phyloP scores from a whole-genome alignment of 2,113 vertebrate species.

The Syrrhaptes paradoxus region DNA sequence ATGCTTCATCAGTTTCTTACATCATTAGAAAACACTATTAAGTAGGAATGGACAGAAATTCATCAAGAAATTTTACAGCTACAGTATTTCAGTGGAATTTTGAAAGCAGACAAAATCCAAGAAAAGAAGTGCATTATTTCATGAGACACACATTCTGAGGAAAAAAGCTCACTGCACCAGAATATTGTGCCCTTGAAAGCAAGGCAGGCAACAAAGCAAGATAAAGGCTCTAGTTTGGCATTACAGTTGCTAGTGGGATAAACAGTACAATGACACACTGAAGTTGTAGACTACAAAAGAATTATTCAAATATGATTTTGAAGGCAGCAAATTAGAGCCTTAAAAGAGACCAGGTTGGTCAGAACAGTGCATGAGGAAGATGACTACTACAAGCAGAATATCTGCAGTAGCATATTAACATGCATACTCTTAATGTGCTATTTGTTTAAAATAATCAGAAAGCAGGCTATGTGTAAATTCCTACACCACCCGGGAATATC shows the following conservation, averaged over 20 bases:
- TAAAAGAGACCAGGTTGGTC: neutral
- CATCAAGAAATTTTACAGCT: neutral
- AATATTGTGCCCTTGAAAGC: constrained; percentile 6
- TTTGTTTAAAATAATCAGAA: constrained; percentile 6
- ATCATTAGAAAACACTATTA: neutral
- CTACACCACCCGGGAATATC: neutral
- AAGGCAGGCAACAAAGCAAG: neutral
- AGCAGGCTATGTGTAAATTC: neutral
- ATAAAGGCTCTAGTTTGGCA: neutral
- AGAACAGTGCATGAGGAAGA: neutral
- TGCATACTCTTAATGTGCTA: neutral
- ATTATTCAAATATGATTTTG: fast-evolving
- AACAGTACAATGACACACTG: neutral
- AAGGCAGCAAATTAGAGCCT: neutral
- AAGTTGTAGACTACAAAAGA: neutral
- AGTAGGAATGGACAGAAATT: neutral
- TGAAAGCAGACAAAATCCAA: neutral
- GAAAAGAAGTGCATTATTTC: neutral
- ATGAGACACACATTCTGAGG: neutral
- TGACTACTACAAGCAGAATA: neutral
- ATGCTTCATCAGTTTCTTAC: neutral
- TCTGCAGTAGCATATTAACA: neutral
- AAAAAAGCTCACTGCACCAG: neutral
- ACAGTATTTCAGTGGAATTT: neutral
- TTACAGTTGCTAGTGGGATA: neutral